Evolutionary conservation across 2,797 vertebrate genomes (phyloP), one percentile per base, ranked within the genome.

Genomic region (Pygocentrus nattereri): DNA sequence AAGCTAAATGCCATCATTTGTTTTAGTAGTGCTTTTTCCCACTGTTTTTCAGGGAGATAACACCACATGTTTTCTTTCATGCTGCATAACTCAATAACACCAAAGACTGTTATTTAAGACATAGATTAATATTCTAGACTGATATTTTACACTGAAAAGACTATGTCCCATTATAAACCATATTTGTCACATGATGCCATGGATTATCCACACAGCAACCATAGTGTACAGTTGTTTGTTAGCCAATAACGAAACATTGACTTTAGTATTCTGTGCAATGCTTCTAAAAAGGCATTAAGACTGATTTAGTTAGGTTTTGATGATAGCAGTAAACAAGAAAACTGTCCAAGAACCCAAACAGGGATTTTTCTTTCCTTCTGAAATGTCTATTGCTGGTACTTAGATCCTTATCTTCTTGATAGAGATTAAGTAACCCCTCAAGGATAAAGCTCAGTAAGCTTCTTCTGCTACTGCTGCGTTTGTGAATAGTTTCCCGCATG

Each of bases 341-440:
- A 54, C 25, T 27, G 23, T 27, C 3, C 25, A 23, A 59, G 61
- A 80, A 65, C 31, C 41, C 38, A 68, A n/a, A 25, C 15, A 31
- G 12, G 27, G 56, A 19, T 15, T 61, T 59, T 16, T 31, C 19
- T n/a, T n/a, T 34, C 1, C 47, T 71, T 50, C 31, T 34, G 12
- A 72, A 72, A 62, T 31, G 56, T 50, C n/a, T 68, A 11, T 21
- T 58, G 21, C 31, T 74, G n/a, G 21, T 30, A n/a, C 13, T 12
- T 31, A 74, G 38, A 82, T 65, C 3, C 25, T 23, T 4, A 58
- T 82, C 30, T 73, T 21, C 50, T 44, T 79, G 34, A n/a, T 41
- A 21, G 16, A 68, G 65, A 79, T 79, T 31, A 72, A 52, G 18
- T 19, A 71, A 44, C 4, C 27, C 18, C 54, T 78, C 52, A 83